Evolutionary conservation across 2,888 invertebrate genomes (phyloP), one percentile per base, ranked within the genome.

Genomic region (Drosophila borealis): DNA sequence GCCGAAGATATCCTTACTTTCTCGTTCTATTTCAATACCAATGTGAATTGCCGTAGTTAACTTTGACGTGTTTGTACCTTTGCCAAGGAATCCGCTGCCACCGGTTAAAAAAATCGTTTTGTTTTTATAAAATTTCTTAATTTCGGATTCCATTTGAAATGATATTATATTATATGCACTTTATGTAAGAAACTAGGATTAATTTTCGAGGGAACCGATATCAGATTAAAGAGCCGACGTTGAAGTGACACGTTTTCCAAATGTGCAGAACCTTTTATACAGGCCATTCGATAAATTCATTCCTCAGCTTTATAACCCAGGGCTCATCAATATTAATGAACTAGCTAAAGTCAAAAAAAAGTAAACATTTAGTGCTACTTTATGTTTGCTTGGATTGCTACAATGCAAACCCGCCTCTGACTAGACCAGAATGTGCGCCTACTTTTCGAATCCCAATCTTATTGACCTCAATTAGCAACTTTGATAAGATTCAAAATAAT

Each of bases 31-130:
- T 25, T 25, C 0, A 25, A 25, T 11, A 4, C 11, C 3, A 8
- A 21, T 17, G 8, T 3, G 3, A 13, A 4, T 9, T 4, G 1
- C 34, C 8, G 1, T 8, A 29, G 29, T 2, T 29, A 8, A 29
- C 8, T 29, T 29, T 29, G 8, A 29, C 8, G 29, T 29, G 8
- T 21, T 6, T 13, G n/a, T 88, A 92, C 92, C 90, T 91, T 89
- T 92, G 60, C 92, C 92, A 64, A 91, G 75, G 73, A 91, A 91
- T 74, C 94, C 94, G 72, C 94, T 94, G n/a, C 93, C 94, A 59
- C 95, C 95, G 46, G 95, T 94, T 33, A 95, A 93, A 8, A 95
- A 92, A 0, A 95, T 77, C 88, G 93, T 94, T 81, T 94, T 94
- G 10, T 94, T 93, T 59, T 93, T 89, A 73, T 94, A 95, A 90